Evolutionary conservation across 1,140 invertebrate species (phyloP), one percentile per base, ranked within the genome.

Genomic region (Dinothrombium tinctorium): DNA sequence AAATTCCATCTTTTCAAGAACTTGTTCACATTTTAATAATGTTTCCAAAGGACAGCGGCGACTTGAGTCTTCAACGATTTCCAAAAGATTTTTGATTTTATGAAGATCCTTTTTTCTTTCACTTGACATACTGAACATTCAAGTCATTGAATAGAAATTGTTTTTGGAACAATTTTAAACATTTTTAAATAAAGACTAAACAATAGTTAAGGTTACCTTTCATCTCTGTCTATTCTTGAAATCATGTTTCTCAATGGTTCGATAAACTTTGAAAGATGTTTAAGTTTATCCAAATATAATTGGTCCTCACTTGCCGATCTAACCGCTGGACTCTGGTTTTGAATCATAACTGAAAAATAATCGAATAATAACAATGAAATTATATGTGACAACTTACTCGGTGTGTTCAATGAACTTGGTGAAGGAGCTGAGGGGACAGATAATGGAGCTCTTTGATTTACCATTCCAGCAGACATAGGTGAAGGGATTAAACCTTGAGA

Each of bases 61-160:
- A 22, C 25, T 9, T 0, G 82, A 79, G 62, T 83, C 84, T 2
- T 78, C 76, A 12, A 94, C 57, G 46, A 90, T 84, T 51, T 89
- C 82, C 11, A 87, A 55, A 0, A 92, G 61, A 46, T 83, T 86
- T 53, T 80, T 86, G 76, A 89, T 82, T 59, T 86, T 86, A 48
- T 71, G 72, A 48, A 80, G 59, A 57, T 59, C 57, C 47, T 83
- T 84, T 53, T 83, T 79, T 35, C 74, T 69, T 59, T 81, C 77
- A 22, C n/a, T n/a, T 14, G 12, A 8, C 12, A 23, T 20, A 74
- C 50, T 14, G 54, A 35, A 14, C n/a, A 14, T 14, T 3, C n/a
- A 8, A 28, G 26, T 28, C 7, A 8, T 8, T 8, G n/a, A n/a
- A n/a, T n/a, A n/a, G n/a, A n/a, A n/a, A n/a, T n/a, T n/a, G n/a